Evolutionary conservation across 1,140 invertebrate species (phyloP).

Genomic region (Agrilus planipennis): DNA sequence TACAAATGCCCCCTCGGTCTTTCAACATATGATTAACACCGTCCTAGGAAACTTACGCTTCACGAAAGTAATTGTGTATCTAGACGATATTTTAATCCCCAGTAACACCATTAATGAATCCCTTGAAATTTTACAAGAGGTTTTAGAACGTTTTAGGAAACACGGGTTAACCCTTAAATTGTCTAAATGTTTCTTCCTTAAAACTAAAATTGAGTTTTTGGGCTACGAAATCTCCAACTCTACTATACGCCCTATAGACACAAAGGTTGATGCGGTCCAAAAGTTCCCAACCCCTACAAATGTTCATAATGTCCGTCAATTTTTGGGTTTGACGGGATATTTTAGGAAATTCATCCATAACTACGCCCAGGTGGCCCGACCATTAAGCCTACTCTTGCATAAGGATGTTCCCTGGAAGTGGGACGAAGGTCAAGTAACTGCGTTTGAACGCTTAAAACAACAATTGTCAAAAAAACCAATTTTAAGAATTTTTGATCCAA

Average conservation of each 20-base stretch:
- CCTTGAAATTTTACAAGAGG: too few species aligned
- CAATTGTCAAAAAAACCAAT: conserved; percentile 14
- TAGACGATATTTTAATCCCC: too few species aligned
- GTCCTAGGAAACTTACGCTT: too few species aligned
- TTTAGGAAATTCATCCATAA: conserved; percentile 28
- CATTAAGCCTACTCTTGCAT: conserved; percentile 21
- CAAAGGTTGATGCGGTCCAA: neutral
- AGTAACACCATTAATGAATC: too few species aligned
- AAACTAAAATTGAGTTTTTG: too few species aligned
- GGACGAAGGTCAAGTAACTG: conserved; percentile 4
- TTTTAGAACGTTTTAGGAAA: too few species aligned
- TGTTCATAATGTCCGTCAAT: neutral
- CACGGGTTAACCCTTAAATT: too few species aligned
- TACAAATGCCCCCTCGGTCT: too few species aligned
- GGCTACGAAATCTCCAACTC: neutral
- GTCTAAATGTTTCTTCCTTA: too few species aligned
- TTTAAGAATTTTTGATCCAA: conserved; percentile 26
- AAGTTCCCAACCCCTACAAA: conserved; percentile 2
- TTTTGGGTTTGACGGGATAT: conserved; percentile 10
- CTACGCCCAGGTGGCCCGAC: conserved; percentile 20
- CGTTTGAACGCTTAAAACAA: conserved; percentile 7
- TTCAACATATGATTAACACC: too few species aligned
- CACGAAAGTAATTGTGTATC: too few species aligned
- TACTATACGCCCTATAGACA: neutral
- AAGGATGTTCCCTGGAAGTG: conserved; percentile 20